Conservation (phyloP, 2,888 invertebrate genomes). For the Rhogogaster chlorosoma region DNA sequence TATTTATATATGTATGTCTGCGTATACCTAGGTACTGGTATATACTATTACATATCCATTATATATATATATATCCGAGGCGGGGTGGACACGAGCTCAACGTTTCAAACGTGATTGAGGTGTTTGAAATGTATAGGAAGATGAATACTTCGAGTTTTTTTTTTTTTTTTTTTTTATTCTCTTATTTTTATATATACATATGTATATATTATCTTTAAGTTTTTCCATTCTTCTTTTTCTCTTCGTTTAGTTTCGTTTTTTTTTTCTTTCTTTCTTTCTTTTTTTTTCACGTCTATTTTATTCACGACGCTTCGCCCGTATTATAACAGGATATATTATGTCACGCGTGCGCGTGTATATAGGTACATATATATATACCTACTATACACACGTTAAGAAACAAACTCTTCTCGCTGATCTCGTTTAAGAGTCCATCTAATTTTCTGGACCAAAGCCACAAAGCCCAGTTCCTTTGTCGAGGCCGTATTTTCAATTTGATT, state of each 20-base stretch:
- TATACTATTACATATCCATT: neutral
- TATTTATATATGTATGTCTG: conserved; percentile 37
- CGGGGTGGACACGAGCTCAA: neutral
- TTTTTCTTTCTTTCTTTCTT: neutral
- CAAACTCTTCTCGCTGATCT: neutral
- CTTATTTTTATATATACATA: too few relatives aligned
- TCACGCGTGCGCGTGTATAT: neutral
- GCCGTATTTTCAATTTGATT: neutral
- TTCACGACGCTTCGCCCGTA: neutral
- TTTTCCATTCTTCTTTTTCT: neutral
- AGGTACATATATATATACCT: too few relatives aligned
- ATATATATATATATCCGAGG: neutral
- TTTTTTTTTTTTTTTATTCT: too few relatives aligned
- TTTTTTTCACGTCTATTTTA: neutral
- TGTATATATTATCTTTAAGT: neutral
- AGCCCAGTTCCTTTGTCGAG: neutral
- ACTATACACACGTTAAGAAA: too few relatives aligned
- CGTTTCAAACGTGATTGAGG: conserved; percentile 15
- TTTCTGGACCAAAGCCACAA: conserved; percentile 9
- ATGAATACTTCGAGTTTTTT: conserved; percentile 18
- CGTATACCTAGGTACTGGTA: neutral
- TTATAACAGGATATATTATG: conserved; percentile 18
- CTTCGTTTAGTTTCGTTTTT: neutral
- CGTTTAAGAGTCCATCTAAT: conserved; percentile 3
- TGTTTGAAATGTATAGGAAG: conserved; percentile 37